Evolutionary conservation across 1,140 invertebrate species (phyloP).

Genomic region (Magallana angulata): DNA sequence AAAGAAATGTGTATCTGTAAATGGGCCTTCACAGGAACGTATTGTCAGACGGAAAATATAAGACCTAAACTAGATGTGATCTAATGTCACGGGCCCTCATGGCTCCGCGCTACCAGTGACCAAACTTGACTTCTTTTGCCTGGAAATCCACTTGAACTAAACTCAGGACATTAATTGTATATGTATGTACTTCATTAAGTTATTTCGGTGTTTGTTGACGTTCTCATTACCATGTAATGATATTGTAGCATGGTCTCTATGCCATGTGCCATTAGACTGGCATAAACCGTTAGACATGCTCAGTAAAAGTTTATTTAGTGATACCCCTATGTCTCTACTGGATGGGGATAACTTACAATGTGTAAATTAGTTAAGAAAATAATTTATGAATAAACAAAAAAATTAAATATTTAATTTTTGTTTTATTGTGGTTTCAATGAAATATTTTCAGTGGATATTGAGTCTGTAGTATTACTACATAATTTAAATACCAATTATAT

Average conservation of each 20-base stretch:
- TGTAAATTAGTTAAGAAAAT: too few relatives aligned
- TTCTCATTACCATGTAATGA: conserved; percentile 28
- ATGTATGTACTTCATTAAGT: conserved; percentile 22
- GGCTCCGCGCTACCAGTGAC: background rate
- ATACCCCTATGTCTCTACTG: too few relatives aligned
- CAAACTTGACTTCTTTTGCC: background rate
- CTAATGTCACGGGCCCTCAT: background rate
- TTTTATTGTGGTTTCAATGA: too few relatives aligned
- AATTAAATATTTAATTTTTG: too few relatives aligned
- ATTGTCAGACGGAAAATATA: background rate
- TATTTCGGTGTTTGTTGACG: background rate
- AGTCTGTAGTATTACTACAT: too few relatives aligned
- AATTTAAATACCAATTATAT: too few relatives aligned
- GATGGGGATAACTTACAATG: too few relatives aligned
- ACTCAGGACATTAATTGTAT: background rate
- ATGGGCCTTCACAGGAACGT: background rate
- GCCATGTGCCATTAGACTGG: too few relatives aligned
- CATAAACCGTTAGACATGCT: background rate
- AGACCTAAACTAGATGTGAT: background rate
- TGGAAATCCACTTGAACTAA: conserved; percentile 12
- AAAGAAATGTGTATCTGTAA: background rate
- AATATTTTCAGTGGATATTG: too few relatives aligned
- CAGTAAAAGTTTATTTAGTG: background rate
- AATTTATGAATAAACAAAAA: too few relatives aligned
- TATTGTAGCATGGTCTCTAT: too few relatives aligned